Conservation (phyloP, 2,113 vertebrate species). For the Corvus moneduloides region DNA sequence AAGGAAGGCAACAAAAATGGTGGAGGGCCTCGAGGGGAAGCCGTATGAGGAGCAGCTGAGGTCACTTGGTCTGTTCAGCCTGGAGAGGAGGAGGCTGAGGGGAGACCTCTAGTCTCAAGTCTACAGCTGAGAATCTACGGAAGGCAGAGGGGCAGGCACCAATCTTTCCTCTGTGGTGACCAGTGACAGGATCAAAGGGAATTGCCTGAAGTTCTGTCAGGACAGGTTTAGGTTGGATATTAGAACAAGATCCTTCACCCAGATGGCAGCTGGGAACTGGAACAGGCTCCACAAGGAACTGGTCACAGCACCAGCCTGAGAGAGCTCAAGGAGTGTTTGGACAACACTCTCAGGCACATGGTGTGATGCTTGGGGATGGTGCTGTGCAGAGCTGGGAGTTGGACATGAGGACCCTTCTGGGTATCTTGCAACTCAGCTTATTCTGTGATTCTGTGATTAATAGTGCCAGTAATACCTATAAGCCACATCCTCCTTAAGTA, state of each 20-base stretch:
- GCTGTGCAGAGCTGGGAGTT: not conserved
- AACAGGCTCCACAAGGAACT: not conserved
- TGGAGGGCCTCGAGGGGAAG: not conserved
- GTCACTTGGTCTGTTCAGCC: not conserved
- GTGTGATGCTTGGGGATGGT: not conserved
- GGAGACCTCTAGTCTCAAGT: not conserved
- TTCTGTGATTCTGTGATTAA: not conserved
- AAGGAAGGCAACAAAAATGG: not conserved
- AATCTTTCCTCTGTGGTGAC: not conserved
- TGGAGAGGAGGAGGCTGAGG: not conserved
- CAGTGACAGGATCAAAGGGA: not conserved
- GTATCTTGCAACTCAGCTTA: not conserved
- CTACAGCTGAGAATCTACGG: not conserved
- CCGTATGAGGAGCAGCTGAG: fast-evolving
- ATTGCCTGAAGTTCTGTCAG: not conserved
- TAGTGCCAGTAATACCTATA: not conserved
- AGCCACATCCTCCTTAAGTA: not conserved
- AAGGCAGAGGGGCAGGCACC: not conserved
- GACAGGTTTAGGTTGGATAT: not conserved
- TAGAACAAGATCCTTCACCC: not conserved
- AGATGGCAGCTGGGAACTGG: not conserved
- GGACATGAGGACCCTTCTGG: not conserved
- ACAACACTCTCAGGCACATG: fast-evolving
- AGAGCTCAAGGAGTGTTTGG: not conserved
- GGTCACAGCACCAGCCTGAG: not conserved